Base-by-base conservation (phyloP, 2,113 vertebrate genomes). In the Cebidichthys violaceus region DNA sequence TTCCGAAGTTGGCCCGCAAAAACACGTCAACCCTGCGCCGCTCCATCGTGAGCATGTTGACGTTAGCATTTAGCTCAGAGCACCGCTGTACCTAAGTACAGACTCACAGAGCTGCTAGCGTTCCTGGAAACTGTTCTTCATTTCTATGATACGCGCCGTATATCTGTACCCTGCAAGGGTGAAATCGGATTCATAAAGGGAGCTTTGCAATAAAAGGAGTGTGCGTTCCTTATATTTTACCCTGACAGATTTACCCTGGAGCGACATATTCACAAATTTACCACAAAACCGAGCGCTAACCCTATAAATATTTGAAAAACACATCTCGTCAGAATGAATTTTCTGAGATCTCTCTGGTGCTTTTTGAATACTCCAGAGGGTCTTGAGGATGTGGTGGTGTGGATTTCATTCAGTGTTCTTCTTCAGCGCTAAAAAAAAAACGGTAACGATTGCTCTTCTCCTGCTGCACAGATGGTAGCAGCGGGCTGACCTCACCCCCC, bases 251-350 rank as follows among this genome's bases (percentile, higher is more conserved):
- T 24, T 24, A 73, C 55, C 77, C 66, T 24, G 75, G 33, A 43
- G 72, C 61, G 37, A 66, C 74, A 81, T 59, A 72, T 73, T 71
- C 61, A 77, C 80, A 77, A 50, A 82, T 76, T 27, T 47, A 70
- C 55, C 75, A 71, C 50, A 73, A 74, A 78, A 61, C 47, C 1
- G 2, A 68, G 64, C 18, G 0, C 62, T 20, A 62, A 75, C 65
- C 70, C 31, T 39, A 80, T 85, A 75, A 79, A 90, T 88, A 83
- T 82, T 88, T 85, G n/a, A 92, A 83, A 37, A 85, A 50, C 29
- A 41, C 69, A 54, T 75, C 81, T 86, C 77, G 72, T 76, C 31
- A 61, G 55, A 81, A 43, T 73, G 71, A 69, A 75, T 79, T 59
- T 43, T n/a, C n/a, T n/a, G n/a, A 47, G 41, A 69, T 24, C 33